Evolutionary conservation across 2,888 invertebrate species (phyloP), one percentile per base, ranked within the genome.

Genomic region (Mactromeris polynyma): DNA sequence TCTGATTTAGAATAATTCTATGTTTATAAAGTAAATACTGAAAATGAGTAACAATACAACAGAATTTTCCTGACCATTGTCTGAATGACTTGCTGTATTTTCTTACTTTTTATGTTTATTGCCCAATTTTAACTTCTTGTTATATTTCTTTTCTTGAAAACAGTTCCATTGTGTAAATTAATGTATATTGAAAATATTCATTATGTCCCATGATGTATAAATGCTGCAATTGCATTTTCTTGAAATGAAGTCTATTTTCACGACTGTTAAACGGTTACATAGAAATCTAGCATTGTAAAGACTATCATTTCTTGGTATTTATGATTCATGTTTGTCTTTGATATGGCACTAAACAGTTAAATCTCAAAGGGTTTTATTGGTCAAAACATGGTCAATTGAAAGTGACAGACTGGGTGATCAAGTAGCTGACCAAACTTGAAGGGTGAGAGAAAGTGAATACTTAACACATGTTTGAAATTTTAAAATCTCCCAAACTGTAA

Each of bases 391-490:
- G 73, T 4, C 73, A 73, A 73, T 73, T 73, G 73, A 73, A 73
- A 73, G 33, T 73, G 73, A 36, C 73, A 73, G 73, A 36, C 73
- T 26, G 14, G 14, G 14, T 33, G 73, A 73, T 73, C 14, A 19
- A 73, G 31, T 73, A 36, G 33, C 33, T 36, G 17, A 21, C 14
- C 26, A 26, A 19, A 17, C 36, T 36, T 36, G 58, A 73, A 33
- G 73, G 31, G 73, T 36, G 73, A 33, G 73, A 73, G 73, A 73
- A 73, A 73, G 36, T 73, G 73, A 73, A 73, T 33, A 73, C 73
- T 36, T 73, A 14, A 73, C 73, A 73, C 73, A 73, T 73, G 73
- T 73, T 73, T 33, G 33, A 73, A 73, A 73, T 73, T 73, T 73
- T 33, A 33, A 73, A 73, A 73, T 36, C 31, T 36, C 73, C 33